Evolutionary conservation across 2,797 vertebrate species (phyloP).

Genomic region (Tauraco hartlaubi): DNA sequence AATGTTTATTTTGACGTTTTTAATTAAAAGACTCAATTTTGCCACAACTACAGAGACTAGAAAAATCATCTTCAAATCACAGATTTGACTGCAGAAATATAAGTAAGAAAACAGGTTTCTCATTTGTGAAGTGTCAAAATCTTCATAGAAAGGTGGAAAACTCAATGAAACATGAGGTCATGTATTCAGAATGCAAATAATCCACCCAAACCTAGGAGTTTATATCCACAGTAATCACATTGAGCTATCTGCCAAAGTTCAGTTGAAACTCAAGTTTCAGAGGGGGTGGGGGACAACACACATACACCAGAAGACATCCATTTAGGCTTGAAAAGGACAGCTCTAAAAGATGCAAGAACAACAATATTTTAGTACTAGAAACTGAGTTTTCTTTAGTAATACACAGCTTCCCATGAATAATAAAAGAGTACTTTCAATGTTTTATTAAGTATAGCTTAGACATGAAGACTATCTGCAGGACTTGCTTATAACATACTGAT

Average conservation of each 20-base stretch:
- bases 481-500: not conserved
- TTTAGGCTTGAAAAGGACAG: not conserved
- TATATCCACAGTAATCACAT: not conserved
- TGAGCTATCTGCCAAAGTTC: not conserved
- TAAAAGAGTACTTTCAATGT: not conserved
- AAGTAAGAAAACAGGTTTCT: not conserved
- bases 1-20: not conserved
- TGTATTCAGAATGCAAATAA: constrained; percentile 45
- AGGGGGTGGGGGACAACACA: not conserved
- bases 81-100: not conserved
- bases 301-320: not conserved
- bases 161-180: not conserved
- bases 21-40: not conserved
- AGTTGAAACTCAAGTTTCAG: not conserved
- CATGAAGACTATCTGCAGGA: not conserved
- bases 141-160: not conserved
- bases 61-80: not conserved
- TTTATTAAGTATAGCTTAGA: not conserved
- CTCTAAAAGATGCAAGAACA: not conserved
- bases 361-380: not conserved
- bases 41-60: not conserved
- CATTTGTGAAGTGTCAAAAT: not conserved
- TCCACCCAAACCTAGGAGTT: constrained; percentile 1
- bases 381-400: constrained; percentile 1
- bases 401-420: constrained; percentile 12